A percentile compares a stretch with the other conserved stretches of the same genome.
Evolutionary conservation across 2,888 invertebrate genomes (phyloP).

Genomic region (Drosophila ezoana): DNA sequence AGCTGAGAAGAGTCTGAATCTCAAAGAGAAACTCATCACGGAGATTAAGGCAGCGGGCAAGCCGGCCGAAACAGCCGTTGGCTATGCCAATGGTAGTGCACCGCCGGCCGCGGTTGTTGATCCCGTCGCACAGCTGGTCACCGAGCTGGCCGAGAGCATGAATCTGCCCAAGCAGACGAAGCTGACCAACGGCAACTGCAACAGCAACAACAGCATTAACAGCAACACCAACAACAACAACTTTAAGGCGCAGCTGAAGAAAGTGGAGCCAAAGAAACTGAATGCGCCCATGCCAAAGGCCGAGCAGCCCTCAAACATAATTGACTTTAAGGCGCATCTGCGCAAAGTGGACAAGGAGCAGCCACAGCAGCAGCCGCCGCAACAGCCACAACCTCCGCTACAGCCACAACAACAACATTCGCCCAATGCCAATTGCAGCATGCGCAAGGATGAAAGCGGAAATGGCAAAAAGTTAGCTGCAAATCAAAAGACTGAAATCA

Average conservation of each 20-base stretch:
- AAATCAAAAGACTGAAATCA: conserved; percentile 85
- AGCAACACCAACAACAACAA: conserved; percentile 72
- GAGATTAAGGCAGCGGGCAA: conserved; percentile 90
- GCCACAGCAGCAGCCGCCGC: conserved; percentile 25
- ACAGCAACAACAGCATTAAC: conserved; percentile 24
- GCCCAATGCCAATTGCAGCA: conserved; percentile 56
- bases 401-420: conserved; percentile 43
- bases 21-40: conserved; percentile 93
- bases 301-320: conserved; percentile 87
- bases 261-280: conserved; percentile 89
- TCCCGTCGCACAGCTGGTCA: conserved; percentile 92
- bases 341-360: conserved; percentile 90
- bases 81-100: conserved; percentile 87
- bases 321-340: conserved; percentile 93
- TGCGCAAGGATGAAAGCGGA: conserved; percentile 53
- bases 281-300: conserved; percentile 86
- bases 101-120: conserved; percentile 86
- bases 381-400: conserved; percentile 40
- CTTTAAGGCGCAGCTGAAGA: conserved; percentile 90
- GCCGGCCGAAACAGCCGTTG: conserved; percentile 82
- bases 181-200: conserved; percentile 74
- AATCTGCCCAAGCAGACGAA: conserved; percentile 86
- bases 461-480: conserved; percentile 51
- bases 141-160: conserved; percentile 93
- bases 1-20: conserved; percentile 52